Evolutionary conservation across 2,113 vertebrate genomes (phyloP), one percentile per base, ranked within the genome.

Genomic region (Saguinus midas): DNA sequence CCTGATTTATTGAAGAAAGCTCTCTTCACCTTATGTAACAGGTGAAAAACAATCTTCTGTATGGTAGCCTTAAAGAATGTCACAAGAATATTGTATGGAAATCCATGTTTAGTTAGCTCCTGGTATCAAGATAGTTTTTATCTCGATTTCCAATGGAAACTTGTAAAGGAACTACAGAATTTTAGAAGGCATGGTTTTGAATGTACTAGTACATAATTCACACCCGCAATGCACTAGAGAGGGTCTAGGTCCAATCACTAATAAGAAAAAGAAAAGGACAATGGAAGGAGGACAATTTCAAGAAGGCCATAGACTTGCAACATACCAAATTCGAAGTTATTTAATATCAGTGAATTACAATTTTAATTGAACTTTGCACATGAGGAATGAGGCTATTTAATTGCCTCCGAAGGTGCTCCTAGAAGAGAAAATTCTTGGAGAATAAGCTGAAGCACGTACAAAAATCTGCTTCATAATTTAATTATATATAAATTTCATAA

Each of bases 401-500:
- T 58, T 87, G 17, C 21, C 23, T 83, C 57, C 76, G 4, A 1
- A 3, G n/a, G 58, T 45, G 21, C 52, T 93, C 43, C 13, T 86
- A 48, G 58, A 27, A 40, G 6, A 90, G 37, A 37, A 85, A 96
- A 88, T 48, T 55, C 35, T 83, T 37, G 23, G 6, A 79, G 58
- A 89, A 81, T n/a, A 80, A 94, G 27, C 32, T 9, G 25, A 79
- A 75, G 9, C 21, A 70, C 50, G 5, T 50, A 64, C 13, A 72
- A 94, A 94, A 91, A 76, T 50, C 21, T 9, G 4, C 79, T 68
- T 66, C 43, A 43, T 52, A 45, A 68, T 75, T 79, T 90, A 66
- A 84, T 96, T 81, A n/a, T 61, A 58, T 40, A 58, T 45, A 75
- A 64, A 72, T 85, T 87, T 87, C 58, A 5, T 25, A 90, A 96